Base-by-base conservation (phyloP, 92 coral and sea anemone species). In the Epizoanthus fatuus region DNA sequence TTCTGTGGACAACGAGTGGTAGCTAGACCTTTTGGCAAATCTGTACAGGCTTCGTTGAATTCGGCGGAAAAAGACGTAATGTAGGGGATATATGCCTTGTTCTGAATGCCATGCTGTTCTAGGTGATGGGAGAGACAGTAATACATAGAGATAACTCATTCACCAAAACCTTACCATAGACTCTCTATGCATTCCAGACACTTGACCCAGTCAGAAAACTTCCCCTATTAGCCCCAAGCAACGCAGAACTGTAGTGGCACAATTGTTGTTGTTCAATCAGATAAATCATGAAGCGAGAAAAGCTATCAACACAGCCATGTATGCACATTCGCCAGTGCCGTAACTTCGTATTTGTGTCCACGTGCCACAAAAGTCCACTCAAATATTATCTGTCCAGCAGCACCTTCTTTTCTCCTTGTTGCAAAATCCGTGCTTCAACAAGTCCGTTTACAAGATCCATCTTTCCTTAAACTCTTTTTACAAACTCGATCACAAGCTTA, bases 91-190 rank as follows among this genome's bases (percentile, higher is more conserved):
- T 5, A 63, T 63, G 40, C 25, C 11, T 35, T 19, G 37, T 63
- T 63, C 69, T 79, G 84, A 10, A 91, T 3, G 45, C 72, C 72
- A 4, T 74, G 58, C 70, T 52, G 55, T 73, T 91, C 90, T 66
- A 86, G 38, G 79, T 58, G 66, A 16, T 62, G 25, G 76, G 85
- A 92, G 17, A 81, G 62, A 13, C 64, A 63, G 4, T 56, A 55
- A 40, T 53, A 92, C 1, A 88, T 14, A 20, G 70, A 5, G 2
- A 89, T 71, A 19, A 89, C 91, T 39, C 95, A 14, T 64, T 72
- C 86, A 2, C 72, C 79, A 52, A 86, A 89, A 72, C 91, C 93
- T 39, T 93, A 39, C 93, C 94, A 93, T 0, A 93, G 87, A n/a
- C 91, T 59, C 65, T 85, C 92, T 8, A 91, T 93, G 14, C 93